Base-by-base conservation (phyloP, 1,140 invertebrate species). In the Heliconius hewitsoni region DNA sequence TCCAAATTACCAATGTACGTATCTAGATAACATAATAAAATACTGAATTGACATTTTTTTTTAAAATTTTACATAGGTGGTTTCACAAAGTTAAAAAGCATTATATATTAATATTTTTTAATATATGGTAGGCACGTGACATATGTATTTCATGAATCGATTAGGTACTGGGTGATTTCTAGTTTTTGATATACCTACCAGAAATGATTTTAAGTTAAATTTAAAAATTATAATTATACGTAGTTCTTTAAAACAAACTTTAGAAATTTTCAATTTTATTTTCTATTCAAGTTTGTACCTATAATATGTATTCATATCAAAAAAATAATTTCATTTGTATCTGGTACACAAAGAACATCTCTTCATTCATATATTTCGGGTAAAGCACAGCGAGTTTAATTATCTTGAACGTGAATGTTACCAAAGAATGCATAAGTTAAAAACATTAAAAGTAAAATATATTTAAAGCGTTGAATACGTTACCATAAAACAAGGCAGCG, bases 381-480 rank as follows among this genome's bases (percentile, higher is more conserved):
- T 16, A 66, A 66, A 66, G 27, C 60, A 66, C 60, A 66, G 60
- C 55, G n/a, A 66, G 60, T 66, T 27, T 66, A 66, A 66, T 66
- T 66, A 66, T 66, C 60, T 66, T 37, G 46, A 74, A 52, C 27
- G 73, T 74, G 27, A 74, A 74, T 74, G 50, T 74, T 37, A 74
- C 55, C 27, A 74, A n/a, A 74, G 73, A 30, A 30, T 74, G 73
- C 27, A 74, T 74, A 74, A 57, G 73, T 74, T 27, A 23, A 30
- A 74, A 74, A 74, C 34, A 74, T 57, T 74, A 74, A 74, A 30
- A 66, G 71, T 19, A 72, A 72, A 72, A 39, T 66, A 39, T 66
- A 66, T 66, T 66, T 71, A 75, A 79, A 78, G 42, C 78, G 73
- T 74, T 74, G 60, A 79, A 79, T 57, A 74, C 78, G 60, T 42